phyloP scores from a whole-genome alignment of 2,113 vertebrate species.

The Esox niger region DNA sequence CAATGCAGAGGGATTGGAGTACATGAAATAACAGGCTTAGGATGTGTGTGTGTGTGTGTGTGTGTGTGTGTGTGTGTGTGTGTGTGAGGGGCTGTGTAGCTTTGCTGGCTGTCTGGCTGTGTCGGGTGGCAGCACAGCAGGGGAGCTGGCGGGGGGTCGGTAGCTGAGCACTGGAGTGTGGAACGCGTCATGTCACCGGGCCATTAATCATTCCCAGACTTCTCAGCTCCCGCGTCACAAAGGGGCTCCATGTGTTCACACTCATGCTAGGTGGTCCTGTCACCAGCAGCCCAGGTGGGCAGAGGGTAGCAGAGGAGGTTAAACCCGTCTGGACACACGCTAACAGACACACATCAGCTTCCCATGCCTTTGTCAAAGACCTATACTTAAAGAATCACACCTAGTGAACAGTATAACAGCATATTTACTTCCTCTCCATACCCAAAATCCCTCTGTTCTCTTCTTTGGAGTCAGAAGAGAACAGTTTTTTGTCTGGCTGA shows the following conservation, averaged over 20 bases:
- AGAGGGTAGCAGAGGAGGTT: constrained; percentile 1
- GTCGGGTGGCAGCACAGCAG: constrained; percentile 58
- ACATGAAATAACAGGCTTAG: constrained; percentile 22
- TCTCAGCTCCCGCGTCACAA: constrained; percentile 45
- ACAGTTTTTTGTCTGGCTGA: no score
- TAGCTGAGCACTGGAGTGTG: constrained; percentile 43
- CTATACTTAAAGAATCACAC: not conserved
- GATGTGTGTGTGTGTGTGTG: constrained; percentile 1
- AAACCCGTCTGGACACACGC: constrained; percentile 20
- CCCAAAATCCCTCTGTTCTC: no score
- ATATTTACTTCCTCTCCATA: no score
- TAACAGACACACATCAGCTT: constrained; percentile 35
- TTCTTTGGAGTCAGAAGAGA: no score
- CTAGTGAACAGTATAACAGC: no score
- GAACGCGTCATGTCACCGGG: constrained; percentile 56
- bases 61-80: constrained; percentile 7
- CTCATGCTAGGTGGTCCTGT: constrained; percentile 63
- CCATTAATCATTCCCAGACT: constrained; percentile 66
- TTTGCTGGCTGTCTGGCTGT: constrained; percentile 25
- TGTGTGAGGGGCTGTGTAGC: not conserved
- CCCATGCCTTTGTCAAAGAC: not conserved
- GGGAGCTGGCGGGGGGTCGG: constrained; percentile 53
- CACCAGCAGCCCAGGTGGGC: constrained; percentile 44
- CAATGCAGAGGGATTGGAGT: constrained; percentile 33
- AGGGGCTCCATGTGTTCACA: constrained; percentile 46